These are phyloP conservation scores for Entomyzon cyanotis DNA, from an alignment of 2,113 vertebrate species.

Conservation along the genomic window DNA sequence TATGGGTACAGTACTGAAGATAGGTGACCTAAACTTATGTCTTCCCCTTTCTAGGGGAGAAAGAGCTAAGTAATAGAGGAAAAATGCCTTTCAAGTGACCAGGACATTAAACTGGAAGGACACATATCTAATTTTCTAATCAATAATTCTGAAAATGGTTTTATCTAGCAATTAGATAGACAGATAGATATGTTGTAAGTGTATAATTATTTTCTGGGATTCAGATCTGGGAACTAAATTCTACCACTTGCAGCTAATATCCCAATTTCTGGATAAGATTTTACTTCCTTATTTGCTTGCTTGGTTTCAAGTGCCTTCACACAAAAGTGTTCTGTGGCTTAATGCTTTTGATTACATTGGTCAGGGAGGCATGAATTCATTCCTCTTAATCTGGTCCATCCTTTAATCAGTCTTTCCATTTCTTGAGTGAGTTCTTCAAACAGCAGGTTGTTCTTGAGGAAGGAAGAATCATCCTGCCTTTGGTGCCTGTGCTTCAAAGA, in stretches of 20 bases:
- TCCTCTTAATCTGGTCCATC: neutral
- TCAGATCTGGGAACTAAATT: neutral
- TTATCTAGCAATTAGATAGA: neutral
- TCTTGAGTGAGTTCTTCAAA: neutral
- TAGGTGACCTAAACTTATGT: neutral
- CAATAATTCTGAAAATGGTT: neutral
- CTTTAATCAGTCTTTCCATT: neutral
- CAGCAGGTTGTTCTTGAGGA: neutral
- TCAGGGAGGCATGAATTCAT: neutral
- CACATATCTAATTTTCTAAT: neutral
- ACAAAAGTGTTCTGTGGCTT: neutral
- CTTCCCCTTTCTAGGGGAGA: neutral
- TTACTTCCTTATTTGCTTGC: neutral
- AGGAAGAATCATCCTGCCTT: neutral
- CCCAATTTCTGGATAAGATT: neutral
- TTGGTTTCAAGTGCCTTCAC: neutral
- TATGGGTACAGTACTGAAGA: neutral
- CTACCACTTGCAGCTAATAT: neutral
- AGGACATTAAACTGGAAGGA: neutral
- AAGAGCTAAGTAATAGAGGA: neutral
- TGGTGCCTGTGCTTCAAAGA: neutral
- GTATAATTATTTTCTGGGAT: neutral
- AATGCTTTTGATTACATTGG: neutral
- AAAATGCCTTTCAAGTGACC: neutral
- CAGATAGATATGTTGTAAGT: neutral